Evolutionary conservation across 2,113 vertebrate species (phyloP).

Genomic region (Murina feae): DNA sequence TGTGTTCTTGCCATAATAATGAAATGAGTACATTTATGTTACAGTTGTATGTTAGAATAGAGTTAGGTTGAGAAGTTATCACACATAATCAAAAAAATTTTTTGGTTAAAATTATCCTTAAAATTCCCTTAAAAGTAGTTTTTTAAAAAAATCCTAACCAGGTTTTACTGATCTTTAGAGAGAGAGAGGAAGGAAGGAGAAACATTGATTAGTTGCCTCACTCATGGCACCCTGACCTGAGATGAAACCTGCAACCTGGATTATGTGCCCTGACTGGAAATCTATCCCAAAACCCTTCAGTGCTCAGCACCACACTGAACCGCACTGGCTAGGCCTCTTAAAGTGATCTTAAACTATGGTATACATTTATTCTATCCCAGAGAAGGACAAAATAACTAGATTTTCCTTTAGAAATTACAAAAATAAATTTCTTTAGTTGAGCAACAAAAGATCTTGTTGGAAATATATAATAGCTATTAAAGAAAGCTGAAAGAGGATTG

Average conservation of each 20-base stretch:
- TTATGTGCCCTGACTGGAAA: not conserved
- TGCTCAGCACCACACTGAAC: not conserved
- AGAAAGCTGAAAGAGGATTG: not conserved
- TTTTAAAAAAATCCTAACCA: not conserved
- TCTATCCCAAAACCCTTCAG: not conserved
- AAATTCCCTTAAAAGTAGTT: not conserved
- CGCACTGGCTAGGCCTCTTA: not conserved
- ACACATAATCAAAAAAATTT: not conserved
- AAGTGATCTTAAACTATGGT: not conserved
- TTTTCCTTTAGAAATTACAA: constrained; percentile 7
- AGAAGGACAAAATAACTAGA: not conserved
- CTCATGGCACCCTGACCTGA: not conserved
- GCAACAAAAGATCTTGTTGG: not conserved
- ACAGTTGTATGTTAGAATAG: not conserved
- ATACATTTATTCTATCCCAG: not conserved
- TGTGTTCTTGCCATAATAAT: not conserved
- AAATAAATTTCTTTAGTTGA: constrained; percentile 1
- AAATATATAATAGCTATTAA: not conserved
- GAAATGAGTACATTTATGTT: not conserved
- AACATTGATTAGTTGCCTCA: not conserved
- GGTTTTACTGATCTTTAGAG: not conserved
- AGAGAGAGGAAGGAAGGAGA: not conserved
- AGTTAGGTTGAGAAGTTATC: constrained; percentile 7
- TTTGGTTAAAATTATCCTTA: not conserved
- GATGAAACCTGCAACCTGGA: not conserved